Evolutionary conservation across 2,888 invertebrate species (phyloP), one percentile per base, ranked within the genome.

Genomic region (Synergus japonicus): DNA sequence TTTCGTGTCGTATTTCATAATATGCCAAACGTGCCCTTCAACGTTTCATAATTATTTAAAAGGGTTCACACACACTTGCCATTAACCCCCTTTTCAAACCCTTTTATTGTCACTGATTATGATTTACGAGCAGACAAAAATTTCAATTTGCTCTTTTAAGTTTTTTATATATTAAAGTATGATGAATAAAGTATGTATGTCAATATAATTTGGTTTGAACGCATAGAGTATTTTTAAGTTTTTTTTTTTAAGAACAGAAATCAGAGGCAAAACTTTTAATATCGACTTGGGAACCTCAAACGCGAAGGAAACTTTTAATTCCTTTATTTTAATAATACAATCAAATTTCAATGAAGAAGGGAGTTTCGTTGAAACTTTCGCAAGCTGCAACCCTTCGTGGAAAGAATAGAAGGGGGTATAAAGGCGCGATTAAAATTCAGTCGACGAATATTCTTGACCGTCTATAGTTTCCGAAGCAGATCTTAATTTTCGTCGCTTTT

Each of bases 401-500:
- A 76, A 76, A 67, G 80, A 81, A 80, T 77, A 54, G 58, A 66
- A 66, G 76, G 77, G 41, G 64, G 60, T 67, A 67, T 78, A 78
- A 82, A 43, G 81, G 76, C 65, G 49, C 85, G 85, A 87, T 87
- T 88, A 86, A 88, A 88, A 88, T 88, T 88, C 88, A 85, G 79
- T 67, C 78, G 73, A 77, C 80, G 80, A 81, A 54, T 73, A 73
- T 73, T 73, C 54, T 73, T 73, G 37, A 84, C 86, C 83, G 87
- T 88, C 87, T 86, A 81, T 83, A 84, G 83, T 85, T 86, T 83
- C 81, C 83, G 64, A 81, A 82, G 81, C 84, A 86, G 84, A 89
- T 89, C 89, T 89, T 88, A 87, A 89, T 91, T 91, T 87, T 85
- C 84, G 82, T 82, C 86, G 87, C 83, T 86, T 85, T 83, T 90